A percentile compares a stretch with the other conserved stretches of the same genome.
Evolutionary conservation across 2,797 vertebrate genomes (phyloP).

Genomic region (Peromyscus aztecus): DNA sequence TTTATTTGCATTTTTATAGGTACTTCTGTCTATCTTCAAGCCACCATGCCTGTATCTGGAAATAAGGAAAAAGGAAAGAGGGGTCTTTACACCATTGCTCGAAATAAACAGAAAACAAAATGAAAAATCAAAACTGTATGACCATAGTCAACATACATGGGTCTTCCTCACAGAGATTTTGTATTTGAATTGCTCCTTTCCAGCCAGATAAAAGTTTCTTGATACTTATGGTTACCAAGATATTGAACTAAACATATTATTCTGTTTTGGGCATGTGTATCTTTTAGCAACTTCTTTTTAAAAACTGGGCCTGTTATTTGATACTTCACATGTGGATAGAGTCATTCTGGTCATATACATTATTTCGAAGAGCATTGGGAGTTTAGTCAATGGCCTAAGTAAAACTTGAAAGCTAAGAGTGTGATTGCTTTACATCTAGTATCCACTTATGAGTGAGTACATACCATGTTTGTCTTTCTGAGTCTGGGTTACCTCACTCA

Average conservation of each 20-base stretch:
- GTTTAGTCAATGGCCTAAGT: background rate
- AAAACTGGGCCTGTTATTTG: background rate
- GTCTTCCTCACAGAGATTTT: background rate
- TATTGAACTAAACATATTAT: background rate
- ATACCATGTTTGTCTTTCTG: too few relatives aligned
- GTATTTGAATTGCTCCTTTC: conserved; percentile 10
- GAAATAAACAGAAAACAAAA: background rate
- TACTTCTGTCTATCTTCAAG: background rate
- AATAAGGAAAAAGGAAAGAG: conserved; percentile 16
- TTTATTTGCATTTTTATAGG: conserved; percentile 37
- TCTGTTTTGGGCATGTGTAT: background rate
- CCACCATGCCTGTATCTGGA: background rate
- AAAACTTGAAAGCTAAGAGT: background rate
- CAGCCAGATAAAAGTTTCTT: background rate
- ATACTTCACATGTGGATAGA: background rate
- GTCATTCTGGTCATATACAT: background rate
- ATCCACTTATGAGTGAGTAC: too few relatives aligned
- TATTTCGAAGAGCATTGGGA: background rate
- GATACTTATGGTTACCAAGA: conserved; percentile 10
- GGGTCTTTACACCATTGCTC: background rate
- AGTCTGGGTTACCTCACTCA: too few relatives aligned
- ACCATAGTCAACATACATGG: background rate
- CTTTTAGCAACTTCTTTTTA: background rate
- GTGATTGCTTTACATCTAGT: too few relatives aligned
- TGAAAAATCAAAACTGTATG: background rate